Evolutionary conservation across 2,113 vertebrate genomes (phyloP).

Genomic region (Equus quagga): DNA sequence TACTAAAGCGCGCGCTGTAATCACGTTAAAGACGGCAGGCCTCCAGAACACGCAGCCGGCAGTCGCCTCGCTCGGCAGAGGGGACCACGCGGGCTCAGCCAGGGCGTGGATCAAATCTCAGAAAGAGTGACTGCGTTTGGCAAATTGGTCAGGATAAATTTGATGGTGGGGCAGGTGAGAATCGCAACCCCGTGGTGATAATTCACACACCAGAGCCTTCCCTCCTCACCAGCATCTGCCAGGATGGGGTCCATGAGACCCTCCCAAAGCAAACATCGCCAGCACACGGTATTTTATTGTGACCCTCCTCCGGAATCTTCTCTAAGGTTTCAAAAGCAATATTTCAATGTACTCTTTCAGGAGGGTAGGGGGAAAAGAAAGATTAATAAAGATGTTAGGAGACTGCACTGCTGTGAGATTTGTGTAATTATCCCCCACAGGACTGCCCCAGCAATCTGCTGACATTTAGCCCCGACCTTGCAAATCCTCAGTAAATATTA

Average conservation of each 20-base stretch:
- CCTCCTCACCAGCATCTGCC: constrained; percentile 77
- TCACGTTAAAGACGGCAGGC: constrained; percentile 54
- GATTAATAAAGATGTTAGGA: constrained; percentile 94
- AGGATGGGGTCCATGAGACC: constrained; percentile 71
- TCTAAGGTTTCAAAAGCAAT: constrained; percentile 77
- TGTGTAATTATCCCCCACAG: constrained; percentile 92
- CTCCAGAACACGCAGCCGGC: constrained; percentile 32
- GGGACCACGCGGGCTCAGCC: neutral
- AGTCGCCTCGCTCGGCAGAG: constrained; percentile 41
- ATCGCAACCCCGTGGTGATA: constrained; percentile 78
- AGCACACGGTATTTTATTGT: constrained; percentile 79
- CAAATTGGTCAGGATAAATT: constrained; percentile 80
- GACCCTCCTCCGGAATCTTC: constrained; percentile 83
- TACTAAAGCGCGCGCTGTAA: constrained; percentile 80
- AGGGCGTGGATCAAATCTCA: constrained; percentile 42
- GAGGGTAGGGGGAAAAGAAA: constrained; percentile 72
- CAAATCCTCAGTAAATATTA: constrained; percentile 95
- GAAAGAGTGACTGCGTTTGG: constrained; percentile 69
- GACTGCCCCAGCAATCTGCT: constrained; percentile 94
- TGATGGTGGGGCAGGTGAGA: constrained; percentile 85
- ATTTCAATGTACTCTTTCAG: constrained; percentile 82
- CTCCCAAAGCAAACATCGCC: constrained; percentile 80
- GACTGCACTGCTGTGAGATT: constrained; percentile 93
- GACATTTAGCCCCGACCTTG: constrained; percentile 94
- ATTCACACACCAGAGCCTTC: constrained; percentile 86